phyloP scores from a whole-genome alignment of 1,140 invertebrate species.

The Drosophila melanogaster region Release_6_plus_ISO1_MT NT_037436.4:11678501-11679000 shows the following conservation, averaged over 20 bases:
- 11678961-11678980: constrained; percentile 25
- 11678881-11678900: neutral
- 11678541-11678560: constrained; percentile 17
- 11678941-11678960: constrained; percentile 6
- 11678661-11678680: constrained; percentile 38
- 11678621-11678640: constrained; percentile 70
- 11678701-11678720: constrained; percentile 33
- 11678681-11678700: constrained; percentile 51
- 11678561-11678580: constrained; percentile 8
- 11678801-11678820: constrained; percentile 29
- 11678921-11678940: constrained; percentile 7
- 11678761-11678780: constrained; percentile 50
- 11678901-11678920: constrained; percentile 17
- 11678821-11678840: constrained; percentile 47
- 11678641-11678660: constrained; percentile 44
- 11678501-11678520: constrained; percentile 55
- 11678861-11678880: neutral
- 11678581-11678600: constrained; percentile 7
- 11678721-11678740: constrained; percentile 48
- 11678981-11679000: neutral
- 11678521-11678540: constrained; percentile 33
- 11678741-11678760: constrained; percentile 35
- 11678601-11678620: constrained; percentile 44
- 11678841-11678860: constrained; percentile 23
- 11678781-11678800: constrained; percentile 37